These are phyloP conservation scores for Pipistrellus pipistrellus DNA, from an alignment of 2,797 vertebrate genomes.

Conservation along the genomic window DNA sequence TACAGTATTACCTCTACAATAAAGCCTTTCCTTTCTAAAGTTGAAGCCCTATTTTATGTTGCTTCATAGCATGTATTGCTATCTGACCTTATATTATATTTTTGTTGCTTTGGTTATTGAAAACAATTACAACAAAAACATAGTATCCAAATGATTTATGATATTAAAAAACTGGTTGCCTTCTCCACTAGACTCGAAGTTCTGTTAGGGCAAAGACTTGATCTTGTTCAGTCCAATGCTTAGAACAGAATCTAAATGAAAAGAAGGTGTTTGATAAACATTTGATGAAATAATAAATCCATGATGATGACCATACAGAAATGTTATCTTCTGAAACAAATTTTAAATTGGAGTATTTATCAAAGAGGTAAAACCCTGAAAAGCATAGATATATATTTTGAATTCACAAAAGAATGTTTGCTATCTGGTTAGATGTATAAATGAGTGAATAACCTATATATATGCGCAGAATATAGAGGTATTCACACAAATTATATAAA, in stretches of 20 bases:
- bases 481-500: conserved; percentile 5
- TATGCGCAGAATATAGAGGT: neutral
- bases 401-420: neutral
- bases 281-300: neutral
- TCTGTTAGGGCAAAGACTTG: neutral
- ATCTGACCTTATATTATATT: neutral
- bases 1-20: neutral
- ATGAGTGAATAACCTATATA: neutral
- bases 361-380: neutral
- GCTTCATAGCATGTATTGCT: neutral
- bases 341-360: neutral
- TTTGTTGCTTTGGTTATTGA: neutral
- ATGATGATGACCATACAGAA: neutral
- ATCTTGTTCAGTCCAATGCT: neutral
- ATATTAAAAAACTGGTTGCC: neutral
- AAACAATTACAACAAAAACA: neutral
- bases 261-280: neutral
- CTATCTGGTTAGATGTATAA: conserved; percentile 10
- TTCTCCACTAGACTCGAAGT: neutral
- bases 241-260: neutral
- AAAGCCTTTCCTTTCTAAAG: neutral
- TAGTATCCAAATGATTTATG: neutral
- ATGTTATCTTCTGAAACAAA: neutral
- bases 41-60: neutral
- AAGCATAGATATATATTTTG: neutral